Evolutionary conservation across 2,113 vertebrate species (phyloP).

Genomic region (Sigmodon hispidus): DNA sequence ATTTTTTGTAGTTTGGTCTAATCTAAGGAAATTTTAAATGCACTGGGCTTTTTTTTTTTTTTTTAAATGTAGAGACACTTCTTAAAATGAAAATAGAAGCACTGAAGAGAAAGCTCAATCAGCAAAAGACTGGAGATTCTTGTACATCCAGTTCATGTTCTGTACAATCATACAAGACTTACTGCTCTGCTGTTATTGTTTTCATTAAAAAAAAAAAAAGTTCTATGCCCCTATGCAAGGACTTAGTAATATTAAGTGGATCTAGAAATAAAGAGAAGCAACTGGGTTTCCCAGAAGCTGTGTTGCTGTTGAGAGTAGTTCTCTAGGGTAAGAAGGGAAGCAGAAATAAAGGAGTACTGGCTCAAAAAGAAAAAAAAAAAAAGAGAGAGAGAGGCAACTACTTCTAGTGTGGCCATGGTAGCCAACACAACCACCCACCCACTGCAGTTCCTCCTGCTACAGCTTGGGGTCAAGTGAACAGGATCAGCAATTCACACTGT

Average conservation of each 20-base stretch:
- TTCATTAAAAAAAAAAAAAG: background rate
- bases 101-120: slow-evolving; percentile 17
- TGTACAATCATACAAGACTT: slow-evolving; percentile 34
- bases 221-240: background rate
- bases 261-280: slow-evolving; percentile 33
- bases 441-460: background rate
- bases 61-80: slow-evolving; percentile 27
- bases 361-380: too few species aligned
- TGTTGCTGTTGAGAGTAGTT: too few species aligned
- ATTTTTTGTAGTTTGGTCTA: slow-evolving; percentile 52
- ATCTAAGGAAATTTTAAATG: slow-evolving; percentile 61
- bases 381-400: background rate
- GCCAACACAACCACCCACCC: background rate
- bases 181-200: background rate
- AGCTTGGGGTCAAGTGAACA: background rate
- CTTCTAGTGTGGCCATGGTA: too few species aligned
- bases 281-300: too few species aligned
- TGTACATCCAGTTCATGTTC: slow-evolving; percentile 30
- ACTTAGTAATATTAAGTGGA: slow-evolving; percentile 41
- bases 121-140: slow-evolving; percentile 8
- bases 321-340: too few species aligned
- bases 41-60: background rate
- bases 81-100: slow-evolving; percentile 60
- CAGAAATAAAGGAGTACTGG: too few species aligned
- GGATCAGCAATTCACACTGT: background rate